phyloP scores from a whole-genome alignment of 1,140 invertebrate genomes.

The Diorhabda carinulata region DNA sequence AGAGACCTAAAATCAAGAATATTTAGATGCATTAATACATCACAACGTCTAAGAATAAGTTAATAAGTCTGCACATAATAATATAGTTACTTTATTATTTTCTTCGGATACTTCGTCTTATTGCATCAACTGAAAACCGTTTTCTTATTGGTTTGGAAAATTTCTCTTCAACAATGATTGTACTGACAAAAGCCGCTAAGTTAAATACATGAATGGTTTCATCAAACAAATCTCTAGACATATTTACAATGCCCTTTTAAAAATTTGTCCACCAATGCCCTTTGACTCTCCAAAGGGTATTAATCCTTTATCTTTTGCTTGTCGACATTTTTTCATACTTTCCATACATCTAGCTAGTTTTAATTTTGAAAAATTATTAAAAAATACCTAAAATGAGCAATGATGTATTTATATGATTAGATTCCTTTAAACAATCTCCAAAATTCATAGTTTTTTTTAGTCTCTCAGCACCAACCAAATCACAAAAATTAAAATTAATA shows the following conservation, averaged over 20 bases:
- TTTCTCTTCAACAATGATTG: constrained; percentile 52
- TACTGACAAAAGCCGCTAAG: constrained; percentile 70
- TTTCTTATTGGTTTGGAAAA: constrained; percentile 17
- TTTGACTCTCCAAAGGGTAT: constrained; percentile 79
- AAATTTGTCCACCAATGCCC: too few species aligned
- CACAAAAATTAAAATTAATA: constrained; percentile 70
- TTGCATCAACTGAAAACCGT: constrained; percentile 1
- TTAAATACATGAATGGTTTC: constrained; percentile 77
- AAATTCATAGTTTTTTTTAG: constrained; percentile 77
- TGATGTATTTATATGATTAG: constrained; percentile 87
- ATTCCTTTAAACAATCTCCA: constrained; percentile 79
- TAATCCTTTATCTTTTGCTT: constrained; percentile 45
- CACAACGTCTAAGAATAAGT: too few species aligned
- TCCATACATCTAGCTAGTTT: constrained; percentile 28
- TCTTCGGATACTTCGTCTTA: background rate
- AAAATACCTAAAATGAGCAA: constrained; percentile 70
- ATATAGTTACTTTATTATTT: background rate
- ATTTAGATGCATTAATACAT: too few species aligned
- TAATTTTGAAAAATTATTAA: background rate
- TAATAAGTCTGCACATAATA: background rate
- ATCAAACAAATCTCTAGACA: constrained; percentile 63
- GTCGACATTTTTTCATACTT: constrained; percentile 45
- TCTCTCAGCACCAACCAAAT: constrained; percentile 88
- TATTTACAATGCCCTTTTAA: constrained; percentile 69
- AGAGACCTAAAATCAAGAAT: too few species aligned